These are phyloP conservation scores for Barbus barbus DNA, from an alignment of 2,113 vertebrate genomes.

Conservation along the genomic window DNA sequence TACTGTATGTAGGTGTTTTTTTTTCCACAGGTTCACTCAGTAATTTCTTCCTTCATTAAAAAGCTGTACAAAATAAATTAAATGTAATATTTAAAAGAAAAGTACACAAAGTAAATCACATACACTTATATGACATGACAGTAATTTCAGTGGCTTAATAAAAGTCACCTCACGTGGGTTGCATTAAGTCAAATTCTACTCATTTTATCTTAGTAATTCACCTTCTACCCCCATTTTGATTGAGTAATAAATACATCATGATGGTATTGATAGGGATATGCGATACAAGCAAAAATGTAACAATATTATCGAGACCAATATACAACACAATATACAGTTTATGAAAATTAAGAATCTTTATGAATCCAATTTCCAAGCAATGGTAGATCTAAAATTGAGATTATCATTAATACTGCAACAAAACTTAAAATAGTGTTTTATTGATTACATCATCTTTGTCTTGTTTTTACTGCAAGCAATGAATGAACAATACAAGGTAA, in stretches of 20 bases:
- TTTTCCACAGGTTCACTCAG: constrained; percentile 16
- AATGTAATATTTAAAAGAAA: background rate
- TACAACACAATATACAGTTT: background rate
- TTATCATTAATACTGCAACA: background rate
- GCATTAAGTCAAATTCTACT: background rate
- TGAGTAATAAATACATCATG: background rate
- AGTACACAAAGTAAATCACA: background rate
- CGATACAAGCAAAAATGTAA: background rate
- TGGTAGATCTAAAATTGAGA: background rate
- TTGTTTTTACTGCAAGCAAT: background rate
- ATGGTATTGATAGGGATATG: background rate
- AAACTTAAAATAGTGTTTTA: background rate
- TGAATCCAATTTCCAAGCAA: background rate
- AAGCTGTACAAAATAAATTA: constrained; percentile 3
- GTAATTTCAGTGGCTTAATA: background rate
- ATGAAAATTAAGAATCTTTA: background rate
- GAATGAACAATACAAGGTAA: background rate
- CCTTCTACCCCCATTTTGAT: background rate
- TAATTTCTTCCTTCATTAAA: constrained; percentile 15
- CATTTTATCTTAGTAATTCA: background rate
- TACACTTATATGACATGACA: background rate
- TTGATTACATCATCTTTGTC: background rate
- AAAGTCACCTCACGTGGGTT: background rate
- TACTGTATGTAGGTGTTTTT: background rate
- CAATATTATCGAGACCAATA: background rate